Evolutionary conservation across 1,140 invertebrate species (phyloP), one percentile per base, ranked within the genome.

Genomic region (Lordiphosa mommai): DNA sequence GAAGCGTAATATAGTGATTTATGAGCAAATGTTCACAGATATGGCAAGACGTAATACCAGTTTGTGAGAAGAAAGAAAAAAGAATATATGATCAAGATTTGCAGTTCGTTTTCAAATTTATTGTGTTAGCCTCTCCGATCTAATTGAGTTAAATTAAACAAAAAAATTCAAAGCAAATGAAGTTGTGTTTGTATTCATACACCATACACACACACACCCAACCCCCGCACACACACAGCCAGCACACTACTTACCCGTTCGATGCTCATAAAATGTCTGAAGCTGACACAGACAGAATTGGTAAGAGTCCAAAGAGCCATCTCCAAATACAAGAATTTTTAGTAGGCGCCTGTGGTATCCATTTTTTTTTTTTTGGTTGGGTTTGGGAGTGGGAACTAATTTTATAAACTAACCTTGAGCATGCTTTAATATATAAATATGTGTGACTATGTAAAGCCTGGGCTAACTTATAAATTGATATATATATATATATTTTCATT

Each of bases 1-100:
- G 32, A 88, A 88, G 63, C 86, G 80, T 27, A 86, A 87, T 59
- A 61, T 88, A n/a, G 51, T 85, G 57, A 70, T 79, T 57, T 84
- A 85, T 44, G 79, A 85, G 73, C 69, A 85, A 71, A 86, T 79
- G 64, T 86, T 80, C 38, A 79, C 80, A 29, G 77, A 84, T 43
- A 72, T 84, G 79, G 77, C 77, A 1, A 56, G 68, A 23, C 72
- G 77, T 17, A 69, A 59, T 40, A 84, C 77, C 23, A 72, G 61
- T 58, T 43, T 85, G 41, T 84, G 53, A 84, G n/a, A 50, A 4
- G 9, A 58, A 4, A 6, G 20, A 41, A 36, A 27, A 4, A 20
- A 13, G 17, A 17, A 4, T 20, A 38, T 29, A 12, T 30, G 14
- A 27, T 5, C 2, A 9, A 10, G 6, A 14, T 9, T 37, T 44